Evolutionary conservation across 2,113 vertebrate genomes (phyloP), one percentile per base, ranked within the genome.

Genomic region (Scopus umbretta): DNA sequence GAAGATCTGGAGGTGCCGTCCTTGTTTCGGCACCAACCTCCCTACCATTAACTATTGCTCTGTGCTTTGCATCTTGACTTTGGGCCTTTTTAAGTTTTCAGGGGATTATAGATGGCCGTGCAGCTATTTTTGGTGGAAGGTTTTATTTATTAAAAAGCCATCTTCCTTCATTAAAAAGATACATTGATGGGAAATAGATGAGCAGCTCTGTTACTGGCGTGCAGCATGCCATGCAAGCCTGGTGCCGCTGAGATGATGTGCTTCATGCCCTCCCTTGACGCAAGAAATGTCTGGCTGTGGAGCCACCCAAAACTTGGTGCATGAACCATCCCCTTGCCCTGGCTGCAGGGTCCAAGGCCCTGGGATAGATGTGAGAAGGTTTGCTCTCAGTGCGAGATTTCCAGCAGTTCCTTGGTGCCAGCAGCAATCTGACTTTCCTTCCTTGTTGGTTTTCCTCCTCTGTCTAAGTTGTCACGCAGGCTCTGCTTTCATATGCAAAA

Each of bases 141-240:
- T 93, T 96, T 92, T 92, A 91, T 93, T 96, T 96, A 95, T 96
- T 95, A 94, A 96, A 96, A 96, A 96, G 91, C 86, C 43, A 38
- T 86, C 55, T 94, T 92, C 66, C 86, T 58, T 96, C 93, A 94
- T 97, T 94, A 92, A 75, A 62, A 49, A 63, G 91, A 45, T 21
- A 22, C 83, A 10, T 79, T 61, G 83, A 85, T 70, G 75, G 78
- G 91, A 79, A 96, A 62, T 87, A 87, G 80, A 94, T 92, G 92
- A 92, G 94, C 6, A 3, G 73, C 75, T 91, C 92, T 47, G 22
- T 92, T 84, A 58, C 61, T 84, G 91, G 80, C 8, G 18, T 9
- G 72, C 30, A 50, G 52, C 1, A 0, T 53, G 79, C 47, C 1
- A 3, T 4, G 38, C 5, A 6, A 62, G 73, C 78, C 73, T 0